A percentile compares a stretch with the other conserved stretches of the same genome.
These are phyloP conservation scores for Chloromyia formosa DNA, from an alignment of 2,888 invertebrate species.

Conservation along the genomic window DNA sequence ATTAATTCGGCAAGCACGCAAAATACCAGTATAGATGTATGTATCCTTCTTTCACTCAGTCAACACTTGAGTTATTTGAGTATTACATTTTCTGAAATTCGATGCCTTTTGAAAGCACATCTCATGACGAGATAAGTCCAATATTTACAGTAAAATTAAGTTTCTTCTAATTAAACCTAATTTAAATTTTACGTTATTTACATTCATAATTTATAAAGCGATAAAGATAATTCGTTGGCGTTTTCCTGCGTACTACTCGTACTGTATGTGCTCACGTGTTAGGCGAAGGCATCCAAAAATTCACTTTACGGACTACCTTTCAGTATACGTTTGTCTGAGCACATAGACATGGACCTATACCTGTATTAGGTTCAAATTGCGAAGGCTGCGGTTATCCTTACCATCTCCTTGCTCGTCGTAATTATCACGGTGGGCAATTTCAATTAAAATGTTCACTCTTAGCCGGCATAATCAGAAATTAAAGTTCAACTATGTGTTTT, in stretches of 20 bases:
- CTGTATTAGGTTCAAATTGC: not conserved
- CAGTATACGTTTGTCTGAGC: not conserved
- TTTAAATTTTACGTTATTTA: conserved; percentile 49
- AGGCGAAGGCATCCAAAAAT: conserved; percentile 22
- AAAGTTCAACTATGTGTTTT: conserved; percentile 6
- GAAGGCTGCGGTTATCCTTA: not conserved
- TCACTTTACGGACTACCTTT: conserved; percentile 3
- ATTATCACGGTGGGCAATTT: not conserved
- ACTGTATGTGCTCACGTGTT: too few species aligned
- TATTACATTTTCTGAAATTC: not conserved
- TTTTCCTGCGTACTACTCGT: conserved; percentile 17
- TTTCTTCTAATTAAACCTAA: conserved; percentile 50
- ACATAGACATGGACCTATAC: not conserved
- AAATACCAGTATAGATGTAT: not conserved
- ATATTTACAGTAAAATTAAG: conserved; percentile 49
- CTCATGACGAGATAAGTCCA: conserved; percentile 43
- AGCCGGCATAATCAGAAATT: conserved; percentile 27
- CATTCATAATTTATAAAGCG: conserved; percentile 47
- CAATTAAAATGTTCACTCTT: conserved; percentile 35
- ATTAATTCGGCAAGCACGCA: not conserved
- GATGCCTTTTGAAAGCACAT: conserved; percentile 23
- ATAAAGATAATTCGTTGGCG: conserved; percentile 22
- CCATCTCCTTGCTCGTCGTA: not conserved
- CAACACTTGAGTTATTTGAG: not conserved
- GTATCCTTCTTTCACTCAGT: too few species aligned